Evolutionary conservation across 2,113 vertebrate genomes (phyloP).

Genomic region (Caretta caretta): DNA sequence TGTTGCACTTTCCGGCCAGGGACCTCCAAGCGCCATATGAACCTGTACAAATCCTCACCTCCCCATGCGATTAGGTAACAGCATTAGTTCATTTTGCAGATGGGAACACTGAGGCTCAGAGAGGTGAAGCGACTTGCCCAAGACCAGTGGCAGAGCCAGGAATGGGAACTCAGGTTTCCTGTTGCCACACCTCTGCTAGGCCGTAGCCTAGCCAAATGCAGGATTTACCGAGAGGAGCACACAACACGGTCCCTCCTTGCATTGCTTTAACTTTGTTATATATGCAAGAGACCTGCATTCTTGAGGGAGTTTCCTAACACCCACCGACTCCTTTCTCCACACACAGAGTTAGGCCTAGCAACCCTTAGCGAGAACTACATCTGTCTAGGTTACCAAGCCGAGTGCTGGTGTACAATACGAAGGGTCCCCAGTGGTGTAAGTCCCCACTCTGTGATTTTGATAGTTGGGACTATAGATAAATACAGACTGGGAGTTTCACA

Average conservation of each 20-base stretch:
- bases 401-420: not conserved
- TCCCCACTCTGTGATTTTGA: not conserved
- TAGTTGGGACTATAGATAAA: not conserved
- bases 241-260: not conserved
- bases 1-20: not conserved
- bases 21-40: not conserved
- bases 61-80: accelerated
- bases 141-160: not conserved
- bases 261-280: not conserved
- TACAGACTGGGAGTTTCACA: constrained; percentile 20
- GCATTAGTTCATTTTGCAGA: not conserved
- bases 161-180: not conserved
- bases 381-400: not conserved
- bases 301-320: not conserved
- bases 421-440: not conserved
- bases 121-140: not conserved
- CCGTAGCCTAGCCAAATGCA: not conserved
- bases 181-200: not conserved
- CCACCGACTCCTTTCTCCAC: accelerated
- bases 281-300: not conserved
- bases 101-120: not conserved
- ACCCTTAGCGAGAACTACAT: not conserved
- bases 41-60: not conserved
- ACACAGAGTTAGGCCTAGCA: not conserved
- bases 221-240: not conserved